Base-by-base conservation (phyloP, 2,888 invertebrate genomes). In the Zeuzera pyrina region DNA sequence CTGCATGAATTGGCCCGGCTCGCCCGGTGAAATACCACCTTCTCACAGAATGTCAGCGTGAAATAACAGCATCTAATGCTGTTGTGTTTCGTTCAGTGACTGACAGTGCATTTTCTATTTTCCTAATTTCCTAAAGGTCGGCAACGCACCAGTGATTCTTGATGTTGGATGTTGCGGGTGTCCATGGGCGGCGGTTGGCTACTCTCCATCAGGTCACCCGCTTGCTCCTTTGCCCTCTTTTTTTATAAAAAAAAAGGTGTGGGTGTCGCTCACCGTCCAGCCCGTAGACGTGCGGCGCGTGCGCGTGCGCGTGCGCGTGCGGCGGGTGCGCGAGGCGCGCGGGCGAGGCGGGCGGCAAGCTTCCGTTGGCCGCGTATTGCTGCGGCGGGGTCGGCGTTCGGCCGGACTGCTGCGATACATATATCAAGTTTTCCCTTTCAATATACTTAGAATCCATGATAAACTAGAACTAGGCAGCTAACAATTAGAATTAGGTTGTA, bases 381-480 rank as follows among this genome's bases (percentile, higher is more conserved):
- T 74, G 72, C 0, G 84, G 81, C 0, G 83, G 84, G 0, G 83
- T 79, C 0, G 84, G 81, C 0, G 83, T 79, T 1, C 84, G 66
- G 0, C 79, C 81, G 5, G 66, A 52, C 56, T 81, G 78, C 66
- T 74, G 45, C n/a, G n/a, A n/a, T n/a, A n/a, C n/a, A n/a, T n/a
- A n/a, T n/a, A n/a, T n/a, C n/a, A n/a, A n/a, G n/a, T n/a, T n/a
- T n/a, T n/a, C n/a, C n/a, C n/a, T n/a, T n/a, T n/a, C n/a, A n/a
- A n/a, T n/a, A n/a, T n/a, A n/a, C n/a, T n/a, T n/a, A n/a, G n/a
- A n/a, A n/a, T n/a, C n/a, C n/a, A n/a, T n/a, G n/a, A n/a, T n/a
- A n/a, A n/a, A n/a, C n/a, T n/a, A n/a, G n/a, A n/a, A n/a, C n/a
- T n/a, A n/a, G n/a, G n/a, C n/a, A n/a, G n/a, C n/a, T n/a, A n/a